A percentile compares a stretch with the other conserved stretches of the same genome.
These are phyloP conservation scores for Ceyx cyanopectus DNA, from an alignment of 2,113 vertebrate genomes.

Conservation along the genomic window DNA sequence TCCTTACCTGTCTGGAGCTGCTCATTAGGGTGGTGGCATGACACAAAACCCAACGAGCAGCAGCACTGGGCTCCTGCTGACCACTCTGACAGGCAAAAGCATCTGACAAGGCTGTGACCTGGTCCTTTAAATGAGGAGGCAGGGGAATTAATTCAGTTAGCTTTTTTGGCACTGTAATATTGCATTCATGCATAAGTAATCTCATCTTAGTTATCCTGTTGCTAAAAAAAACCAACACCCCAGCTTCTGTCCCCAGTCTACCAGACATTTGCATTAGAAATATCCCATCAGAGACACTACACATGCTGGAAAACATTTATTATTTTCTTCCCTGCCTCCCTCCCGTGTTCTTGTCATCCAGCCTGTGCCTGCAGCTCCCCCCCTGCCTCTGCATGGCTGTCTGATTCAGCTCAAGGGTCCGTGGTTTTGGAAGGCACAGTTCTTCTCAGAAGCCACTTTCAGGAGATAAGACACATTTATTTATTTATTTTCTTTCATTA, in stretches of 20 bases:
- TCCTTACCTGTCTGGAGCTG: not conserved
- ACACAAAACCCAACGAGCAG: not conserved
- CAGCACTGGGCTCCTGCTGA: not conserved
- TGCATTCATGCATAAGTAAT: constrained; percentile 32
- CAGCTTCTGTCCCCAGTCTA: not conserved
- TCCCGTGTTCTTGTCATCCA: not conserved
- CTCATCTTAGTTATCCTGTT: not conserved
- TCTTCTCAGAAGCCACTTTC: not conserved
- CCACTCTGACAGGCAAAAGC: not conserved
- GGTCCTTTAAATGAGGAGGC: not conserved
- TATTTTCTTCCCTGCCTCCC: not conserved
- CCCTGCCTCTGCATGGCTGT: not conserved
- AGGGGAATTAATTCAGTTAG: not conserved
- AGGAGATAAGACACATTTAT: not conserved
- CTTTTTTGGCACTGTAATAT: not conserved
- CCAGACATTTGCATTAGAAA: not conserved
- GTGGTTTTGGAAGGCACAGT: fast-evolving
- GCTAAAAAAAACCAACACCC: not conserved
- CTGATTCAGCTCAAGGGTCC: not conserved
- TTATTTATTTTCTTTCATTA: not conserved
- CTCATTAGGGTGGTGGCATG: not conserved
- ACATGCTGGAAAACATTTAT: not conserved
- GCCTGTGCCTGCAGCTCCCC: not conserved
- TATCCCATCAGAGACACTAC: not conserved
- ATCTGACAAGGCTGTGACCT: constrained; percentile 46